phyloP scores from a whole-genome alignment of 2,888 invertebrate species.

The Coronaproctus castanopsis region DNA sequence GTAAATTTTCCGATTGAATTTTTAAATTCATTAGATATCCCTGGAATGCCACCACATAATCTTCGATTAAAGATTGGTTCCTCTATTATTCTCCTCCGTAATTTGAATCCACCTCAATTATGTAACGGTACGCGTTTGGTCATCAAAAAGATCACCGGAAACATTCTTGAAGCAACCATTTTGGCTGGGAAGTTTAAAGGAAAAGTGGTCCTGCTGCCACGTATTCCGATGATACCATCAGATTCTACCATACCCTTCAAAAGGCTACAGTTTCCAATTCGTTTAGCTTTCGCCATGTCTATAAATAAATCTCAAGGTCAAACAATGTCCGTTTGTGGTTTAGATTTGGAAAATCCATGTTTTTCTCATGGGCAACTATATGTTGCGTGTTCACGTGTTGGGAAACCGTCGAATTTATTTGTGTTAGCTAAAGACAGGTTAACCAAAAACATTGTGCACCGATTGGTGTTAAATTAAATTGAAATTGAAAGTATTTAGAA shows the following conservation, averaged over 20 bases:
- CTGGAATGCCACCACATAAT: conserved; percentile 18
- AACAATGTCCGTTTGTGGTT: conserved; percentile 16
- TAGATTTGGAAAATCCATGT: conserved; percentile 16
- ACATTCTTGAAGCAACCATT: conserved; percentile 18
- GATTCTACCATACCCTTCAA: conserved; percentile 16
- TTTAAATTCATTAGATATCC: conserved; percentile 17
- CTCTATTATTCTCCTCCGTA: not conserved
- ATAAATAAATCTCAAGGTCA: conserved; percentile 18
- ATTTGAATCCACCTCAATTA: conserved; percentile 8
- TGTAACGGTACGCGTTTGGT: conserved; percentile 11
- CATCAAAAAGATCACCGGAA: not conserved
- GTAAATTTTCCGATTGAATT: conserved; percentile 5
- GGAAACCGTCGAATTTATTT: conserved; percentile 3
- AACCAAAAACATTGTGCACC: conserved; percentile 1
- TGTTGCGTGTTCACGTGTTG: conserved; percentile 3
- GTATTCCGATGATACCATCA: conserved; percentile 16
- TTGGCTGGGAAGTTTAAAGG: conserved; percentile 20
- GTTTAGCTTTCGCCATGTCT: conserved; percentile 17
- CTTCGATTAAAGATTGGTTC: conserved; percentile 14
- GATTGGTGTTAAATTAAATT: not conserved
- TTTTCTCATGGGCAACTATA: conserved; percentile 16
- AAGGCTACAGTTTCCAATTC: conserved; percentile 16
- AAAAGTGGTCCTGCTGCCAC: conserved; percentile 19
- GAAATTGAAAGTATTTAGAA: too few relatives aligned
- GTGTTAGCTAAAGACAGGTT: not conserved